Conservation (phyloP, 1,140 invertebrate genomes). For the Rhopalosiphum padi region DNA sequence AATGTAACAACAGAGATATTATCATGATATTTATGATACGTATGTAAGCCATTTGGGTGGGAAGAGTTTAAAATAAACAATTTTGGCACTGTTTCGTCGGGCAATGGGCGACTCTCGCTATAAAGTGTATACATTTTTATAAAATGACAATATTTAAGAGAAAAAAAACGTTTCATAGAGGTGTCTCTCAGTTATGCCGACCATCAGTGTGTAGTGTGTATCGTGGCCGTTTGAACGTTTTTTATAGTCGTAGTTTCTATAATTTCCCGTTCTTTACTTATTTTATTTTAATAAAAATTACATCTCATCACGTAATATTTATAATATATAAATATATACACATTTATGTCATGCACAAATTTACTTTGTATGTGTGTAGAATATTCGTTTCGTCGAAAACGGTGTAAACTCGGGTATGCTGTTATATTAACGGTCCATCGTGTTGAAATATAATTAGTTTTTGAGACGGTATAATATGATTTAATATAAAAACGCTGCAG, state of each 20-base stretch:
- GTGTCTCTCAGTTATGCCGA: background rate
- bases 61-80: constrained; percentile 57
- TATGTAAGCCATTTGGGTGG: constrained; percentile 3
- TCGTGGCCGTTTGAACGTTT: constrained; percentile 18
- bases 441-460: background rate
- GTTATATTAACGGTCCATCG: background rate
- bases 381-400: background rate
- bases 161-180: constrained; percentile 23
- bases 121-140: constrained; percentile 23
- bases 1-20: background rate
- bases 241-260: background rate
- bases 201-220: constrained; percentile 21
- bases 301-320: too few relatives aligned
- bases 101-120: constrained; percentile 4
- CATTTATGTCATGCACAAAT: background rate
- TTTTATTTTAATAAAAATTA: background rate
- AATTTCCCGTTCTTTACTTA: background rate
- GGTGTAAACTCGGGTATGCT: background rate
- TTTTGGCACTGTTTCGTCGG: constrained; percentile 41
- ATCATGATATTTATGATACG: background rate
- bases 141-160: constrained; percentile 41
- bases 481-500: background rate
- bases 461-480: background rate
- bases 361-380: background rate
- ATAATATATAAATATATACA: too few relatives aligned